Evolutionary conservation across 2,797 vertebrate genomes (phyloP), one percentile per base, ranked within the genome.

Genomic region (Stomatorhinus walkeri): DNA sequence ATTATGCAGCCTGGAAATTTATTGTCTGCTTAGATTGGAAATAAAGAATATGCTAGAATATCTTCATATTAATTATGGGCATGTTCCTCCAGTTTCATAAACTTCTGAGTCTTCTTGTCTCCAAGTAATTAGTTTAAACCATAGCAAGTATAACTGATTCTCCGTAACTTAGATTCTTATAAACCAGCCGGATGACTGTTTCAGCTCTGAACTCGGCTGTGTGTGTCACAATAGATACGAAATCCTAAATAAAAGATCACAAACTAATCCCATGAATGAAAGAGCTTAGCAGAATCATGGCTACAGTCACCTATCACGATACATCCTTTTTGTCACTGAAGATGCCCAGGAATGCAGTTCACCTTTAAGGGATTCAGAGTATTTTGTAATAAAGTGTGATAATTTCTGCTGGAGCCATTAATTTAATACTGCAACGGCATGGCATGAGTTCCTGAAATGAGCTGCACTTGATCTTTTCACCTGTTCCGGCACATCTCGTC

Each of bases 371-470:
- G 84, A 72, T 86, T 28, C 64, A 54, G 32, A 76, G 46, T 5
- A 54, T 61, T 85, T 28, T 52, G 83, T 68, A 51, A 86, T 86
- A 40, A 89, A 89, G 84, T 64, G 24, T 22, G 59, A 84, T 88
- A 89, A 91, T 92, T 93, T 93, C 94, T 94, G 94, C 94, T 93
- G 93, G 93, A 90, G 92, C 93, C 90, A 93, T 94, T 94, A 93
- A 90, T 92, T 93, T 94, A 93, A 94, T 95, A 92, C 92, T 91
- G 89, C 90, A 89, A 91, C 89, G n/a, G 79, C 87, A 90, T 88
- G 91, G 91, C 94, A 93, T 91, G 91, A 92, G 93, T 94, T 94
- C 92, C 91, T 90, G 90, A 91, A 93, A 92, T 89, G 91, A 93
- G 90, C 89, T 72, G n/a, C 88, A 84, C 79, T 91, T 94, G 94